Conservation (phyloP, 1,140 invertebrate genomes). For the Gyrodactylus bullatarudis region DNA sequence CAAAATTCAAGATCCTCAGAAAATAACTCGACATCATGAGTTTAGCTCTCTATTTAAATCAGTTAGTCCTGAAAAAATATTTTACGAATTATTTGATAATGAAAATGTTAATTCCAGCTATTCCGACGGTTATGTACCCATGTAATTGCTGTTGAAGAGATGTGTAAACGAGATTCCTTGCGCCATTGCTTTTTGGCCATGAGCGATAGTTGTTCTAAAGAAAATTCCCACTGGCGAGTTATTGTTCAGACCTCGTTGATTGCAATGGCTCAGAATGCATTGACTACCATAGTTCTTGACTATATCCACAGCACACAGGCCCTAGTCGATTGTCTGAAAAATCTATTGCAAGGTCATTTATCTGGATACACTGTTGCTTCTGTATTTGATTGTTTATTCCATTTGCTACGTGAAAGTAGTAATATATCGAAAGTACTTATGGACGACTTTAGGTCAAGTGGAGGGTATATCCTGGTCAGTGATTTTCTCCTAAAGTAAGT, state of each 20-base stretch:
- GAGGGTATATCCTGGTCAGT: constrained; percentile 67
- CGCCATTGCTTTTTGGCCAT: constrained; percentile 74
- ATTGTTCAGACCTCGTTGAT: constrained; percentile 75
- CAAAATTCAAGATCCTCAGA: constrained; percentile 26
- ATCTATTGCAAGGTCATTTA: background rate
- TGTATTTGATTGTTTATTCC: constrained; percentile 86
- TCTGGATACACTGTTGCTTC: constrained; percentile 60
- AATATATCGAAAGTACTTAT: constrained; percentile 63
- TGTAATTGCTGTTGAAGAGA: constrained; percentile 52
- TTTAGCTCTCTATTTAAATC: background rate
- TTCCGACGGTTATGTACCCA: constrained; percentile 63
- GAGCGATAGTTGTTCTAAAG: constrained; percentile 55
- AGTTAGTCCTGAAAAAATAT: background rate
- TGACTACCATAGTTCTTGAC: constrained; percentile 55
- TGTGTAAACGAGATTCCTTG: constrained; percentile 75
- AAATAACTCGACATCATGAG: too few species aligned
- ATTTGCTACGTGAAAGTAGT: constrained; percentile 90
- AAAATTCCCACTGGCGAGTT: constrained; percentile 78
- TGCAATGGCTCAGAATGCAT: constrained; percentile 58
- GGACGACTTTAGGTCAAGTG: constrained; percentile 67
- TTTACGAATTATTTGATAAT: background rate
- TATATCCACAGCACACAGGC: constrained; percentile 44
- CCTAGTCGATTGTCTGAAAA: background rate
- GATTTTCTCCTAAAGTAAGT: constrained; percentile 65
- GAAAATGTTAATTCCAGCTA: constrained; percentile 25